A percentile compares a stretch with the other conserved stretches of the same genome.
These are phyloP conservation scores for Steromphala cineraria DNA, from an alignment of 2,888 invertebrate species.

Conservation along the genomic window DNA sequence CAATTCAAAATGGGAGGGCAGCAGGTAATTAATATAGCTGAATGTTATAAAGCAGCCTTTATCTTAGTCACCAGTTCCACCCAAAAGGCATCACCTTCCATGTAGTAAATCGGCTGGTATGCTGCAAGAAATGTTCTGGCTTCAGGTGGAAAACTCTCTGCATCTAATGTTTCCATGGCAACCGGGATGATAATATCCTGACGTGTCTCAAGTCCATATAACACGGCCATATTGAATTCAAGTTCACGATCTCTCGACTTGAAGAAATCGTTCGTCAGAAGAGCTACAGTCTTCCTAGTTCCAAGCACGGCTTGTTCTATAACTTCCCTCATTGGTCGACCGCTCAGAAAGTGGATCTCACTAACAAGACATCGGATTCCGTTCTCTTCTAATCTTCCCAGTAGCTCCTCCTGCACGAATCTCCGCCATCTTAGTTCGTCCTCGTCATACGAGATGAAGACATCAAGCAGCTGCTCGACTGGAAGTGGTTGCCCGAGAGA, in stretches of 20 bases:
- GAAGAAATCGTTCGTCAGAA: constrained; percentile 1
- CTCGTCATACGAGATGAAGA: constrained; percentile 23
- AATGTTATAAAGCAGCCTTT: background rate
- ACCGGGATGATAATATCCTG: constrained; percentile 5
- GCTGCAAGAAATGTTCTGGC: constrained; percentile 7
- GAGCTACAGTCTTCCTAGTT: background rate
- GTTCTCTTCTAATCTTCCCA: background rate
- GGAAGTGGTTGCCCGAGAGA: background rate
- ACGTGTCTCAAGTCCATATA: background rate
- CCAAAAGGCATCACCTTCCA: background rate
- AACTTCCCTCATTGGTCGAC: constrained; percentile 1
- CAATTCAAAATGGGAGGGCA: no score
- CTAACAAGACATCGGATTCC: background rate
- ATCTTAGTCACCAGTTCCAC: background rate
- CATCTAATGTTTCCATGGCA: background rate
- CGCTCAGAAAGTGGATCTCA: constrained; percentile 11
- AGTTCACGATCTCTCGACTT: constrained; percentile 15
- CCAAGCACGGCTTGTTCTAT: constrained; percentile 20
- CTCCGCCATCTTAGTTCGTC: background rate
- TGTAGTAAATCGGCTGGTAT: background rate
- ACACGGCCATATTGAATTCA: constrained; percentile 27
- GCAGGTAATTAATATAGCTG: no score
- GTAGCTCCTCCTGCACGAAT: constrained; percentile 13
- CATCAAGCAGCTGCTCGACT: background rate
- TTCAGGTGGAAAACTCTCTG: background rate